Evolutionary conservation across 37 sponge, comb jelly and placozoan species (phyloP), one percentile per base, ranked within the genome.

Genomic region (Chondrilla cf. caribensis): DNA sequence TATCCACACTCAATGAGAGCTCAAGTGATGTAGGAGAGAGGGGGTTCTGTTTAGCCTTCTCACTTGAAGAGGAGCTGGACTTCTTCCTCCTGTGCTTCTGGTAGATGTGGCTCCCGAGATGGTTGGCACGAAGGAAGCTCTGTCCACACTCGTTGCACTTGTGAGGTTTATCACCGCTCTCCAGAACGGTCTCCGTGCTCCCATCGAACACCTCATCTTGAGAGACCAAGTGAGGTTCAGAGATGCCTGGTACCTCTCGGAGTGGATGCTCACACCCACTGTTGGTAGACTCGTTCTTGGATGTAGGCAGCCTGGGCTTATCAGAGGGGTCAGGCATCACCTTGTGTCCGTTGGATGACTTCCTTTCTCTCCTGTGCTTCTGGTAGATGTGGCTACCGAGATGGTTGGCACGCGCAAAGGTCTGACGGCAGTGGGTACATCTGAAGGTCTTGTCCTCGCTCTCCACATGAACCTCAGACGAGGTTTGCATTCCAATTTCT

Each of bases 301-400:
- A 55, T 55, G 17, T 17, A 55, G n/a, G n/a, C n/a, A n/a, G n/a
- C n/a, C n/a, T n/a, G n/a, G n/a, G n/a, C n/a, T n/a, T n/a, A n/a
- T n/a, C n/a, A n/a, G n/a, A n/a, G n/a, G n/a, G n/a, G n/a, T n/a
- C n/a, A n/a, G n/a, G n/a, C n/a, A n/a, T n/a, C n/a, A n/a, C n/a
- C n/a, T n/a, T n/a, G n/a, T n/a, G n/a, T n/a, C n/a, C n/a, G n/a
- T n/a, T n/a, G n/a, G n/a, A n/a, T n/a, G n/a, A n/a, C n/a, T n/a
- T n/a, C n/a, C n/a, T n/a, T n/a, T 68, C 32, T 19, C 32, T 19
- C 32, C 36, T 68, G 37, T 68, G 70, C 70, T 68, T 68, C 36
- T 68, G 37, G 70, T 35, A 68, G 6, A 68, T 68, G 70, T 68
- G 70, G 6, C 70, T 68, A 21, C 32, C 32, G 2, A 68, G 70